These are phyloP conservation scores for Rhinogobius similis DNA, from an alignment of 2,113 vertebrate genomes.

Conservation along the genomic window DNA sequence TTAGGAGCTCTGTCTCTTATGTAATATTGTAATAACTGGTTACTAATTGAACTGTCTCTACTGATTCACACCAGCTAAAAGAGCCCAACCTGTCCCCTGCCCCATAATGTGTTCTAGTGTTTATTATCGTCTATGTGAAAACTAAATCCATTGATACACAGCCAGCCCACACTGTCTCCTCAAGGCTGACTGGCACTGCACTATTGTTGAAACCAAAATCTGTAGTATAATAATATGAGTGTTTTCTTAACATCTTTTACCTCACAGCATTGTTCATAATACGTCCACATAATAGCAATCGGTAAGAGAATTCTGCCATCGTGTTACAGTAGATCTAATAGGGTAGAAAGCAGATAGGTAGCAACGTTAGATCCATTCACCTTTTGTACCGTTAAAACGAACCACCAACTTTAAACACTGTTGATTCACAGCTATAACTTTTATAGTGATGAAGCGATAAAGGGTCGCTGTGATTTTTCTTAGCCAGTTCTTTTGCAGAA, in stretches of 20 bases:
- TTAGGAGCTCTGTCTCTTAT: conserved; percentile 43
- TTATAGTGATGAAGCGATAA: conserved; percentile 40
- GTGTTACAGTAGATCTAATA: conserved; percentile 41
- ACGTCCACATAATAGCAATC: conserved; percentile 26
- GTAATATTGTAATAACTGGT: conserved; percentile 64
- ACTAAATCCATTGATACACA: conserved; percentile 51
- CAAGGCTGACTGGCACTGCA: conserved; percentile 60
- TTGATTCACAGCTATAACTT: conserved; percentile 27
- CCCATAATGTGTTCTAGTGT: conserved; percentile 58
- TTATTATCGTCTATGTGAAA: conserved; percentile 54
- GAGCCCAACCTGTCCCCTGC: conserved; percentile 55
- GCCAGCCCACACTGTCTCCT: conserved; percentile 54
- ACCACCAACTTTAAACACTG: conserved; percentile 18
- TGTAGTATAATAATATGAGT: conserved; percentile 29
- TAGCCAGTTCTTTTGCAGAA: conserved; percentile 31
- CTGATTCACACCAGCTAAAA: conserved; percentile 74
- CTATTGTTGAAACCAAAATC: conserved; percentile 67
- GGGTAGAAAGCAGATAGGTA: conserved; percentile 34
- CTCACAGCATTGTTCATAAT: conserved; percentile 60
- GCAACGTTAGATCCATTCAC: conserved; percentile 26
- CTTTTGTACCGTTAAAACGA: conserved; percentile 41
- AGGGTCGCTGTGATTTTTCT: conserved; percentile 25
- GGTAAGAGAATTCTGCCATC: conserved; percentile 33
- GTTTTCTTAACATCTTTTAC: conserved; percentile 54
- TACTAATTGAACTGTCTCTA: conserved; percentile 58